A percentile compares a stretch with the other conserved stretches of the same genome.
Evolutionary conservation across 2,888 invertebrate genomes (phyloP).

Genomic region (Nowickia ferox): DNA sequence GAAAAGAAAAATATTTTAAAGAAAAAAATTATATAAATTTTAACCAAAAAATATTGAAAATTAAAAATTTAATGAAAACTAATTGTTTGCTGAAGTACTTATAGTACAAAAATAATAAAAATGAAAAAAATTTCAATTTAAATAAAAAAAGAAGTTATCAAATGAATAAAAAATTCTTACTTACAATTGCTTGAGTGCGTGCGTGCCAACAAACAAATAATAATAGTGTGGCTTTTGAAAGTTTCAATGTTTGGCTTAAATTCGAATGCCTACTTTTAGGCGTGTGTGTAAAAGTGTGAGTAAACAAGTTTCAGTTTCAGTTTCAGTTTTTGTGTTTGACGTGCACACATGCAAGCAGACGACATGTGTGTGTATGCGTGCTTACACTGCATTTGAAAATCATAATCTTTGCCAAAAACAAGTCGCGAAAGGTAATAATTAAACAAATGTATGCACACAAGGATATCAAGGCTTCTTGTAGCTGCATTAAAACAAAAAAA

Average conservation of each 20-base stretch:
- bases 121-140: conserved; percentile 1
- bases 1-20: neutral
- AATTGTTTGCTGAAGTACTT: conserved; percentile 42
- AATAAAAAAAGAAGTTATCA: neutral
- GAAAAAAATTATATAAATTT: neutral
- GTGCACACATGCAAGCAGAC: neutral
- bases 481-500: neutral
- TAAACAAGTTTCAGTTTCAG: neutral
- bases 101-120: conserved; percentile 35
- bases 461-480: conserved; percentile 16
- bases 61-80: conserved; percentile 7
- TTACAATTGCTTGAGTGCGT: neutral
- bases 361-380: conserved; percentile 27
- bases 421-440: neutral
- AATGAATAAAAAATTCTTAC: neutral
- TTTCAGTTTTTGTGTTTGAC: neutral
- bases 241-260: conserved; percentile 16
- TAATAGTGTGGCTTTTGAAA: neutral
- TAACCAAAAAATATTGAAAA: conserved; percentile 15
- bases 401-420: conserved; percentile 24
- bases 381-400: conserved; percentile 17
- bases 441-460: neutral
- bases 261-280: conserved; percentile 13
- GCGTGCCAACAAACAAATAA: neutral
- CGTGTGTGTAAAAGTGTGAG: neutral